Evolutionary conservation across 2,113 vertebrate genomes (phyloP).

Genomic region (Aptenodytes patagonicus): DNA sequence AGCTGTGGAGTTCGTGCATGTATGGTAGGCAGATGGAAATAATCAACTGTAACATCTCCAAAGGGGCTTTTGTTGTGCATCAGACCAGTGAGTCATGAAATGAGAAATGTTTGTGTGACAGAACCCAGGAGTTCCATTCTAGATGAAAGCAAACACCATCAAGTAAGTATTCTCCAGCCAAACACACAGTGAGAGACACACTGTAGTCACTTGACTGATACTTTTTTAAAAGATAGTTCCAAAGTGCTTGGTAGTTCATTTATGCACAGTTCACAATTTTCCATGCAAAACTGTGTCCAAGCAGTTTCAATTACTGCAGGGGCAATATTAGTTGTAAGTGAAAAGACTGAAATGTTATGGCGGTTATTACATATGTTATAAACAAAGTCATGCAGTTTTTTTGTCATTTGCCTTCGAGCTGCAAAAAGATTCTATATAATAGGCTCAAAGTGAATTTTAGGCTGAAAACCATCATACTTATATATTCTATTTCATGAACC

Average conservation of each 20-base stretch:
- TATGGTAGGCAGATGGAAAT: slow-evolving; percentile 47
- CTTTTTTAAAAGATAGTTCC: not conserved
- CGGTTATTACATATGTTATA: not conserved
- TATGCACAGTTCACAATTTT: not conserved
- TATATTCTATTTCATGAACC: not conserved
- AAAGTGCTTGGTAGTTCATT: not conserved
- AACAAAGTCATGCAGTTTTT: not conserved
- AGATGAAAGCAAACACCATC: not conserved
- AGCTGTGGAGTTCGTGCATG: not conserved
- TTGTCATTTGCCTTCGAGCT: not conserved
- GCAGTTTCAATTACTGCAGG: not conserved
- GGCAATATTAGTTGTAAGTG: not conserved
- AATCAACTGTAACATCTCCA: slow-evolving; percentile 25
- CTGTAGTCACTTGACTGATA: not conserved
- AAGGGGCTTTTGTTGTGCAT: slow-evolving; percentile 24
- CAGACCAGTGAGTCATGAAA: slow-evolving; percentile 60
- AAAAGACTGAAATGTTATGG: not conserved
- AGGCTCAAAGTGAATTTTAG: not conserved
- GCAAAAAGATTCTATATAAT: not conserved
- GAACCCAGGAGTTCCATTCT: not conserved
- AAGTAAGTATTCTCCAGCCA: not conserved
- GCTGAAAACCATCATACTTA: not conserved
- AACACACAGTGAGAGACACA: not conserved
- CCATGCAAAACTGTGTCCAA: not conserved
- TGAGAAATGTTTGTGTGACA: slow-evolving; percentile 27